These are phyloP conservation scores for Metopia argyrocephala DNA, from an alignment of 2,888 invertebrate genomes.

Conservation along the genomic window DNA sequence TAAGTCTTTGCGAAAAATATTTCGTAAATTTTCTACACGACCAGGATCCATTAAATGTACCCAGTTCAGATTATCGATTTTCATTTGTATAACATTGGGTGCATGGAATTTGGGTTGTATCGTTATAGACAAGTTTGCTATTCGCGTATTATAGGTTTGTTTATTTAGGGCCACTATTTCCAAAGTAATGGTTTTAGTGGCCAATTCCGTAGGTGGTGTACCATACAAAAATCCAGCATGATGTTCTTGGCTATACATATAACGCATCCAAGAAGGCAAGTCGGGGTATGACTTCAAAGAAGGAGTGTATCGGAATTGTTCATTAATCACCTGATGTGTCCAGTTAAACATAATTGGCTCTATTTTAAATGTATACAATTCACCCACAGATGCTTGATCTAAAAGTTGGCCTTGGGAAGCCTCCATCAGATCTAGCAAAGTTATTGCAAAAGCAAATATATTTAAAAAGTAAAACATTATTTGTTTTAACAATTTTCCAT, in stretches of 20 bases:
- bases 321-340: slow-evolving; percentile 80
- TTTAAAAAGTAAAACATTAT: slow-evolving; percentile 37
- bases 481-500: background rate
- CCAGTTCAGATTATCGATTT: slow-evolving; percentile 93
- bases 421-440: slow-evolving; percentile 3
- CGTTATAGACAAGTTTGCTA: slow-evolving; percentile 82
- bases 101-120: slow-evolving; percentile 85
- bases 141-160: slow-evolving; percentile 87
- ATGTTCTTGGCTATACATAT: slow-evolving; percentile 88
- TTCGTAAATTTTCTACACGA: slow-evolving; percentile 86
- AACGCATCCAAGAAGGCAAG: slow-evolving; percentile 91
- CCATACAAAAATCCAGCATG: slow-evolving; percentile 91
- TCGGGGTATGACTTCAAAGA: slow-evolving; percentile 89
- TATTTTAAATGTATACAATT: slow-evolving; percentile 88
- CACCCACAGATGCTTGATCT: slow-evolving; percentile 79
- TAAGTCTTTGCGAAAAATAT: slow-evolving; percentile 86
- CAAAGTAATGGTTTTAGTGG: slow-evolving; percentile 80
- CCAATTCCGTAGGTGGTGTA: slow-evolving; percentile 84
- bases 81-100: slow-evolving; percentile 88
- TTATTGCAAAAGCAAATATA: slow-evolving; percentile 35
- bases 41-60: slow-evolving; percentile 89
- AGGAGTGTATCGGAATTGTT: slow-evolving; percentile 82
- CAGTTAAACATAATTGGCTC: slow-evolving; percentile 89
- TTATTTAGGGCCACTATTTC: slow-evolving; percentile 89
- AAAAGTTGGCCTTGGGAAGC: slow-evolving; percentile 50